Evolutionary conservation across 2,797 vertebrate genomes (phyloP), one percentile per base, ranked within the genome.

Genomic region (Xerus rutilus): DNA sequence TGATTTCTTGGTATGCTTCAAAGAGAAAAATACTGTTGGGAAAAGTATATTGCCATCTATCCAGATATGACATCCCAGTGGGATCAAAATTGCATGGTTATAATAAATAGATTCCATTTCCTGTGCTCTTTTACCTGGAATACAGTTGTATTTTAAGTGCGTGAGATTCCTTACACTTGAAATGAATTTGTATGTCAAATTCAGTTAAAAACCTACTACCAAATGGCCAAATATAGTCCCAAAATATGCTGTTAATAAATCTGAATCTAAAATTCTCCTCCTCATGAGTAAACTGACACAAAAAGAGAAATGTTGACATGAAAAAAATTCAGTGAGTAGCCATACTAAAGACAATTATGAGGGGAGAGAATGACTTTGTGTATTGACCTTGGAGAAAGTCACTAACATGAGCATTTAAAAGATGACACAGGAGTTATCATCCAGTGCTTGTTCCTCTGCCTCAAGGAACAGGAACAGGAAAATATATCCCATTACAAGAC

Each of bases 241-340:
- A 91, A 74, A 64, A 57, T 0, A 4, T 69, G 7, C 14, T 32
- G 7, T 47, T 57, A 87, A 82, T 47, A 39, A 7, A 13, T 13
- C 35, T 0, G 52, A 69, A 43, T 86, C 95, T 65, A 47, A 25
- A 76, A 91, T 86, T 79, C 23, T n/a, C 65, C n/a, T 96, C 74
- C 72, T 39, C 21, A 25, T 39, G 35, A 78, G 21, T 72, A 81
- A 91, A 93, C 25, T 20, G 70, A 89, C 86, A 6, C 4, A 78
- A 73, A 93, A 86, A 74, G 67, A 86, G 15, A 95, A 96, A 76
- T 72, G 43, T 39, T 84, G 76, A 94, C 43, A 64, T 86, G 86
- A 81, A 70, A 35, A 91, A 67, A 74, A 65, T 5, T 74, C 39
- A 47, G 52, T 76, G 18, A 77, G 65, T 52, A 93, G 39, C 43